Percentiles rank a stretch among this genome's conserved stretches.
Evolutionary conservation across 2,113 vertebrate genomes (phyloP).

Genomic region (Peucedramus taeniatus): DNA sequence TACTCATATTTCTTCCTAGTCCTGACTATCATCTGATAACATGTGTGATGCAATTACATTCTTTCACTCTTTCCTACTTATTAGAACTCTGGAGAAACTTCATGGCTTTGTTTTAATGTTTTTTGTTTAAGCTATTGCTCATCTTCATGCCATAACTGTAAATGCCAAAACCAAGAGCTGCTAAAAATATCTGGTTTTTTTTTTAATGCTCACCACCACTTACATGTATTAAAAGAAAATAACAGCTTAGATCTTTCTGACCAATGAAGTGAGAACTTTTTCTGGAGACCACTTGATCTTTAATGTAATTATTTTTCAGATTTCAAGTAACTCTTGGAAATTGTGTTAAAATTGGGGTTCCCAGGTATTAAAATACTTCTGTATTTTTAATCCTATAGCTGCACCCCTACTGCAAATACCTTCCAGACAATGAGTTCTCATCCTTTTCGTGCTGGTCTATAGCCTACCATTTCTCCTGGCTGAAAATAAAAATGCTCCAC

Average conservation of each 20-base stretch:
- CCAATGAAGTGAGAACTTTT: neutral
- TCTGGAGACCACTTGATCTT: neutral
- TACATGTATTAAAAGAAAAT: neutral
- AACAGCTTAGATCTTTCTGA: neutral
- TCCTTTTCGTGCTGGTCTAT: neutral
- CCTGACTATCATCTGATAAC: neutral
- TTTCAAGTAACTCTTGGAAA: neutral
- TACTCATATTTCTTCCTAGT: neutral
- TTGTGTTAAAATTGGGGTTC: neutral
- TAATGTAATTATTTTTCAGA: neutral
- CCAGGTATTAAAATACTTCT: neutral
- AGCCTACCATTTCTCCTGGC: neutral
- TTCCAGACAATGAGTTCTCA: neutral
- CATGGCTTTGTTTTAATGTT: neutral
- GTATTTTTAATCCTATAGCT: neutral
- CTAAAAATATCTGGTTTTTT: neutral
- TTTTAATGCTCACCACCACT: neutral
- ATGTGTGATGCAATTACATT: neutral
- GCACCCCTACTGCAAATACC: neutral
- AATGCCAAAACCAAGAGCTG: neutral
- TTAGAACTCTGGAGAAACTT: neutral
- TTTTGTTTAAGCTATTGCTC: neutral
- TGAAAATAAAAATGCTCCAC: slow-evolving; percentile 13
- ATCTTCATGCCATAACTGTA: neutral
- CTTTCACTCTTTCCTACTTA: neutral